Evolutionary conservation across 2,888 invertebrate species (phyloP).

Genomic region (Oscheius sp.): DNA sequence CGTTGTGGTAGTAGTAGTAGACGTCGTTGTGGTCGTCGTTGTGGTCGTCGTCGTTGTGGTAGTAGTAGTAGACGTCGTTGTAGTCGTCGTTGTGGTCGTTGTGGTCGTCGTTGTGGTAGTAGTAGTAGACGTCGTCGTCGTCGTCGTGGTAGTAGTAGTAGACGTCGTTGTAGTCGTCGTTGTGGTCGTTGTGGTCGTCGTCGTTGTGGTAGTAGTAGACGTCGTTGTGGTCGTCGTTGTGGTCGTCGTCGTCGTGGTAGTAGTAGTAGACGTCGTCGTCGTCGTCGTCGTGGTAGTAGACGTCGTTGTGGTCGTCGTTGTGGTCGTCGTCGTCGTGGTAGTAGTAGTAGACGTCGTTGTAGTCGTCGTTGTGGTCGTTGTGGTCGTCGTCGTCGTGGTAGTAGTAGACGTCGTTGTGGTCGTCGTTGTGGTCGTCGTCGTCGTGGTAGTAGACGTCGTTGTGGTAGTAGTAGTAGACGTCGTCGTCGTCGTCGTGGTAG

Average conservation of each 20-base stretch:
- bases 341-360: background rate
- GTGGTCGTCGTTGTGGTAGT: background rate
- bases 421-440: background rate
- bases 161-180: background rate
- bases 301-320: background rate
- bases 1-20: background rate
- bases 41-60: background rate
- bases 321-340: background rate
- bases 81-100: background rate
- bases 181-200: conserved; percentile 1
- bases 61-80: background rate
- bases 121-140: background rate
- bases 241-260: background rate
- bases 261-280: background rate
- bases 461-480: background rate
- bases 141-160: background rate
- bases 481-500: background rate
- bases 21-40: background rate
- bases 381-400: background rate
- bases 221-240: background rate
- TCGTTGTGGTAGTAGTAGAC: background rate
- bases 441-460: background rate
- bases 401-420: background rate
- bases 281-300: background rate
- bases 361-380: background rate